A percentile compares a stretch with the other conserved stretches of the same genome.
Conservation (phyloP, 2,113 vertebrate species). For the Gallinago undulata region DNA sequence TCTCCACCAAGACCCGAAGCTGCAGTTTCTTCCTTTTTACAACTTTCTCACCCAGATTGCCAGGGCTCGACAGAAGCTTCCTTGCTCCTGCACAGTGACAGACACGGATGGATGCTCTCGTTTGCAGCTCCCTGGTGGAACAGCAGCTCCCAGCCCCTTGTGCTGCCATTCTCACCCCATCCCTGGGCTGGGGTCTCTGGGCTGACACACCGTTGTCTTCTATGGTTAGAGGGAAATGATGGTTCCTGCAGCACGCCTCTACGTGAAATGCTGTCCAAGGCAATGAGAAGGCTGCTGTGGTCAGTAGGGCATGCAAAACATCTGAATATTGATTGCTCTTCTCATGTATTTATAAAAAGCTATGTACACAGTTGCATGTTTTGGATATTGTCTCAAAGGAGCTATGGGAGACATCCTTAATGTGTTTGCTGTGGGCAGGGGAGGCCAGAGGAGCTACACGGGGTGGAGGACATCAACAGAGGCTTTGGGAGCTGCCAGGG, state of each 20-base stretch:
- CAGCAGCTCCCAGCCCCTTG: background rate
- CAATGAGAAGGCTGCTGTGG: rapidly evolving
- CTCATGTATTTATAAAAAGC: background rate
- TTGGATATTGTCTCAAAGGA: background rate
- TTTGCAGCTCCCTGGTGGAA: background rate
- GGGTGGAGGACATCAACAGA: rapidly evolving
- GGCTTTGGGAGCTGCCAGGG: background rate
- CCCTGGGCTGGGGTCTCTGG: background rate
- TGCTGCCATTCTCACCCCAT: background rate
- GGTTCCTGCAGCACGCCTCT: background rate
- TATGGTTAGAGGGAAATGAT: rapidly evolving
- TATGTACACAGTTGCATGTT: rapidly evolving
- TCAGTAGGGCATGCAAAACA: background rate
- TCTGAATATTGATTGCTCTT: background rate
- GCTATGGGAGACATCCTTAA: background rate
- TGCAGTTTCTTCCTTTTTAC: background rate
- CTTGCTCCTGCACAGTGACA: background rate
- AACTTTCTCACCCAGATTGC: background rate
- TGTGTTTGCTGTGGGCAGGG: background rate
- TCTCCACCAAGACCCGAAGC: background rate
- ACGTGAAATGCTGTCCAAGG: background rate
- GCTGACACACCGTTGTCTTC: background rate
- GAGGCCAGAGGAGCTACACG: no score
- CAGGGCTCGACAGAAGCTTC: background rate
- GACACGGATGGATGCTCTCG: rapidly evolving